Base-by-base conservation (phyloP, 2,888 invertebrate genomes). In the Acanthosepion pharaonis region DNA sequence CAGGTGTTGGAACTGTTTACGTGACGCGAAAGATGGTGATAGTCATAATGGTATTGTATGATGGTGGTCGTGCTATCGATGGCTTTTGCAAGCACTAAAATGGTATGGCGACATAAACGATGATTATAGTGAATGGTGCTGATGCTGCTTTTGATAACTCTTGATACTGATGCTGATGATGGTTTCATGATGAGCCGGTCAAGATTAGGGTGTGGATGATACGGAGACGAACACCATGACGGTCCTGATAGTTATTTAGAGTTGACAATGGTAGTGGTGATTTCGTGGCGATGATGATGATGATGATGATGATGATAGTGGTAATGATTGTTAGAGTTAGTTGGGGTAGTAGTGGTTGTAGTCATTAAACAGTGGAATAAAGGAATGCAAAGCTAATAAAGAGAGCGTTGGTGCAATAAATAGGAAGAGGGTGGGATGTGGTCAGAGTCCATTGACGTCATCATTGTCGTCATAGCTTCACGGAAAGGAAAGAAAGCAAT, bases 361-460 rank as follows among this genome's bases (percentile, higher is more conserved):
- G 78, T 18, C 78, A 78, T 78, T 78, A 78, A 33, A 78, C 78
- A 78, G n/a, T 2, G n/a, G 78, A 78, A 78, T 78, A 78, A n/a
- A 78, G 15, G 78, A 15, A 78, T 78, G 78, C 78, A 78, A 78
- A 78, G 78, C 78, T 78, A 78, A 78, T 78, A 78, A 78, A 78
- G 78, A 78, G 78, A 15, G 78, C n/a, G 78, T n/a, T 78, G 78
- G 78, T 78, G 78, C 78, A 78, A 78, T 78, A 78, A n/a, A 78
- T 33, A 78, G 78, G 78, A 78, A 78, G 78, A n/a, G 78, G 78
- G 78, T 78, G 33, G n/a, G 78, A 78, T 78, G 78, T 78, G 78
- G 78, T 78, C 78, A 78, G 78, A n/a, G 78, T 78, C 78, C 78
- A 78, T 78, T 78, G 78, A 78, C 78, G 78, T 78, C 78, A 78